Percentiles rank a stretch among this genome's conserved stretches.
Evolutionary conservation across 2,113 vertebrate species (phyloP).

Genomic region (Empidonax alnorum): DNA sequence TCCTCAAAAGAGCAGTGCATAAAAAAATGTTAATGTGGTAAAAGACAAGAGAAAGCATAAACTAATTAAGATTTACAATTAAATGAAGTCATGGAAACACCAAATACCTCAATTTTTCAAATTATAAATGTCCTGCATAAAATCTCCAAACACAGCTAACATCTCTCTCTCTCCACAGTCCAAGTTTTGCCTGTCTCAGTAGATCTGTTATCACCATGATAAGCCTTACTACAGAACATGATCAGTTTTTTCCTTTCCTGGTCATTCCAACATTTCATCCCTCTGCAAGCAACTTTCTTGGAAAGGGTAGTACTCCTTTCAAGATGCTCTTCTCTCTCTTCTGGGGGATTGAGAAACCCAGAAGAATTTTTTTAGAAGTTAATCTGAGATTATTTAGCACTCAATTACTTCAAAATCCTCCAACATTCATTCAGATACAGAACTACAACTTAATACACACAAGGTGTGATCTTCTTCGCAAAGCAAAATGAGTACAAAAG

Average conservation of each 20-base stretch:
- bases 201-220: background rate
- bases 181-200: background rate
- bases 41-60: background rate
- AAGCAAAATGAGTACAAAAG: background rate
- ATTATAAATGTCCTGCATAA: background rate
- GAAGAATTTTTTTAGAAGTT: background rate
- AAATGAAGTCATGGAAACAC: background rate
- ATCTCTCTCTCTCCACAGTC: accelerated
- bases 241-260: background rate
- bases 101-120: background rate
- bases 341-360: background rate
- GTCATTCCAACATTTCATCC: background rate
- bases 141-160: background rate
- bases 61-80: background rate
- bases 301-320: background rate
- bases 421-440: background rate
- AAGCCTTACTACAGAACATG: accelerated
- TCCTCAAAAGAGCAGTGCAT: background rate
- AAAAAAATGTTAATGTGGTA: background rate
- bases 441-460: background rate
- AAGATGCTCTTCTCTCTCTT: background rate
- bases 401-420: background rate
- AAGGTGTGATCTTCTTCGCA: background rate
- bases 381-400: background rate
- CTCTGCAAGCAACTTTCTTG: background rate